These are phyloP conservation scores for Heliconius hermathena DNA, from an alignment of 1,140 invertebrate species.

Conservation along the genomic window DNA sequence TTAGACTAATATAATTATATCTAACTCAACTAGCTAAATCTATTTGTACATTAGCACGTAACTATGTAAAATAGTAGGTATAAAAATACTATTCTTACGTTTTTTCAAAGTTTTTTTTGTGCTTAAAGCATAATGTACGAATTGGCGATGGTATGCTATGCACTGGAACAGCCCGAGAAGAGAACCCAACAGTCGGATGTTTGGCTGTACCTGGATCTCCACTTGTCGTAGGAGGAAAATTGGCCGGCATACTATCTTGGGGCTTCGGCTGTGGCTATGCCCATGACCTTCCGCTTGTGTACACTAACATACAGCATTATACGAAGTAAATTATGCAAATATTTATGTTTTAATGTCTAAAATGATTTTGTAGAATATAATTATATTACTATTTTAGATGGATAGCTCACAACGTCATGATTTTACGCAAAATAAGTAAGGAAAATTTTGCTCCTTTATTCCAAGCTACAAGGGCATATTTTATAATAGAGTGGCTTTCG, in stretches of 20 bases:
- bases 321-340: conserved; percentile 46
- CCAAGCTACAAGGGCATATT: conserved; percentile 49
- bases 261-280: conserved; percentile 67
- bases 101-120: background rate
- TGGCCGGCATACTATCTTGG: conserved; percentile 62
- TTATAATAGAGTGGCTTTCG: conserved; percentile 46
- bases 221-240: conserved; percentile 48
- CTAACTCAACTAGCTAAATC: no score
- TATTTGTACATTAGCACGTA: no score
- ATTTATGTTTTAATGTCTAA: background rate
- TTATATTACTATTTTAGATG: conserved; percentile 51
- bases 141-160: conserved; percentile 58
- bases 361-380: background rate
- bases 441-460: conserved; percentile 47
- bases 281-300: conserved; percentile 62
- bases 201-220: conserved; percentile 66
- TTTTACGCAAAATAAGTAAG: conserved; percentile 43
- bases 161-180: conserved; percentile 49
- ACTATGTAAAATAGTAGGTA: no score
- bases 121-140: conserved; percentile 44
- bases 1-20: no score
- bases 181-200: conserved; percentile 50
- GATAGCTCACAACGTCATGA: conserved; percentile 52
- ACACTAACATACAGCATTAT: conserved; percentile 52
- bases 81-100: background rate